Conservation (phyloP, 1,140 invertebrate species). For the Araneus ventricosus region DNA sequence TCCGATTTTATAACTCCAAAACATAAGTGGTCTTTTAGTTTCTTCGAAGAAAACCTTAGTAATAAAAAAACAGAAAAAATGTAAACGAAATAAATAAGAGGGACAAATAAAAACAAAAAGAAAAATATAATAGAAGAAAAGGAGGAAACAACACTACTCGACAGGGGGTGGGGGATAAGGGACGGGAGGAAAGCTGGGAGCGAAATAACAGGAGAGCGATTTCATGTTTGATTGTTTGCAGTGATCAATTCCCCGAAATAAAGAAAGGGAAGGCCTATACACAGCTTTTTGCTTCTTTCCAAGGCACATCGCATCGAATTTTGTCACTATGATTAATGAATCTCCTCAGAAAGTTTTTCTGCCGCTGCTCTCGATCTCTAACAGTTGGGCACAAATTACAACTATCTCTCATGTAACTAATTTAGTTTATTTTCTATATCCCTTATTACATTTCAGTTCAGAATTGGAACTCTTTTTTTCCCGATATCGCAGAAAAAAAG, state of each 20-base stretch:
- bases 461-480: neutral
- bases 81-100: constrained; percentile 21
- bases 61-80: neutral
- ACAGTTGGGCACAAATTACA: constrained; percentile 39
- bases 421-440: constrained; percentile 52
- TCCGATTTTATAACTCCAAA: neutral
- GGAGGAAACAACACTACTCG: neutral
- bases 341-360: constrained; percentile 12
- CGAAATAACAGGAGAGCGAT: constrained; percentile 44
- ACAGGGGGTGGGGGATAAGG: too few relatives aligned
- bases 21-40: constrained; percentile 24
- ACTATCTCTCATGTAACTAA: constrained; percentile 37
- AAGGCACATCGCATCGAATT: constrained; percentile 29
- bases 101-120: neutral
- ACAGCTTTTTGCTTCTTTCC: neutral
- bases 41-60: neutral
- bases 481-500: too few relatives aligned
- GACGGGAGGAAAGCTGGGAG: neutral
- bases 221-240: constrained; percentile 49
- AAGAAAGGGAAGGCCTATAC: constrained; percentile 14
- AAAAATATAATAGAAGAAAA: neutral
- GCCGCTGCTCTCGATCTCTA: neutral
- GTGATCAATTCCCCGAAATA: constrained; percentile 48
- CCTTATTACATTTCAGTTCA: constrained; percentile 31
- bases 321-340: constrained; percentile 52